Evolutionary conservation across 2,797 vertebrate genomes (phyloP).

Genomic region (Limosa lapponica): DNA sequence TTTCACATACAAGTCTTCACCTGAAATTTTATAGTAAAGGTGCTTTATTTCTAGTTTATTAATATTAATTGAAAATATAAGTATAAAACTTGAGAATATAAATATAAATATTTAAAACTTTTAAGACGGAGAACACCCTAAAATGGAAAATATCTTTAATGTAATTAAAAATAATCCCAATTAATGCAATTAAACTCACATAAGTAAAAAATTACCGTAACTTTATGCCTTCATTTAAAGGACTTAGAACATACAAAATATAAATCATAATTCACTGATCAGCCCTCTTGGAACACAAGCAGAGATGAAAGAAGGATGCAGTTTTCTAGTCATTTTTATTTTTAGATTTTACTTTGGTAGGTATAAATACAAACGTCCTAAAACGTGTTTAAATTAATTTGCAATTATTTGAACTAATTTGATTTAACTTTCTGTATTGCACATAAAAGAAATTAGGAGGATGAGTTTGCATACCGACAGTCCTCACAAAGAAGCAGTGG

Average conservation of each 20-base stretch:
- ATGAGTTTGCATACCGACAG: background rate
- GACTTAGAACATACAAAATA: background rate
- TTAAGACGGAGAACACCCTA: background rate
- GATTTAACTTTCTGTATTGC: background rate
- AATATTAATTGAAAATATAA: background rate
- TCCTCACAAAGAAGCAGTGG: background rate
- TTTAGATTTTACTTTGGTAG: conserved; percentile 1
- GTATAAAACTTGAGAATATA: background rate
- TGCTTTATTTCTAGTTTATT: background rate
- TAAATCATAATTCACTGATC: background rate
- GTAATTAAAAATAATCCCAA: background rate
- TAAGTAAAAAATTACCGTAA: too few species aligned
- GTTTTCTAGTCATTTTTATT: background rate
- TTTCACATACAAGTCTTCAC: background rate
- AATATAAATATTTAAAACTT: background rate
- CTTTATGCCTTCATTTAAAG: too few species aligned
- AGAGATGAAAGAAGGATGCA: background rate
- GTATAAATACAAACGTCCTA: background rate
- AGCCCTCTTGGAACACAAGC: background rate
- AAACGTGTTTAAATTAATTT: background rate
- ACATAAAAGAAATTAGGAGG: background rate
- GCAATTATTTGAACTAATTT: background rate
- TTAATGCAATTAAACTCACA: background rate
- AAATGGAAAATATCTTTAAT: background rate
- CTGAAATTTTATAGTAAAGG: background rate